Base-by-base conservation (phyloP, 2,113 vertebrate species). In the Barnardius zonarius region DNA sequence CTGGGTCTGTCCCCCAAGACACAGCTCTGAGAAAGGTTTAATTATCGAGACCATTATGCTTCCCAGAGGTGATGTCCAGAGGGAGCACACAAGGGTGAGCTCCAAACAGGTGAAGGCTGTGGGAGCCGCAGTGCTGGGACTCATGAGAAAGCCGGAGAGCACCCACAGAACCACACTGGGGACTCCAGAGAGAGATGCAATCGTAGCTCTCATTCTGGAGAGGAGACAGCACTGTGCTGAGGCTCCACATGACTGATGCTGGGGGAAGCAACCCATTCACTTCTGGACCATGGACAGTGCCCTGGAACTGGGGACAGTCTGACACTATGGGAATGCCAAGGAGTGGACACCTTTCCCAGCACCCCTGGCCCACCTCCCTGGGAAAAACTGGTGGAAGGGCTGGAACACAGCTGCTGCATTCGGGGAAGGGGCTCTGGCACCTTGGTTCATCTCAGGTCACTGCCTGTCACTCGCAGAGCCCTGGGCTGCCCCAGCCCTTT, bases 151-250 rank as follows among this genome's bases (percentile, higher is more conserved):
- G 2, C 8, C 35, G 9, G 11, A 39, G n/a, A 66, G 35, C 5
- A 1, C 20, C 39, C 81, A 49, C 44, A 80, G 64, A 67, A 83
- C 37, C 9, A 10, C 1, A 0, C 9, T 0, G 8, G 35, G 43
- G 27, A 19, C 49, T 66, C 49, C 0, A 3, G 6, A 59, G 0
- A 1, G 85, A 77, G 54, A 23, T 6, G 6, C 0, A 0, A 67
- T 48, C 6, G 1, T 2, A 3, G 17, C 10, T 57, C 66, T 63
- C 6, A 1, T 8, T 44, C 75, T 9, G 55, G 80, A 86, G 43
- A 87, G 41, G 15, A 55, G 68, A 44, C 1, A 4, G 51, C n/a
- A 28, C 49, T 5, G 2, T 6, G 25, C 39, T 17, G 52, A 83
- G n/a, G 27, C n/a, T 69, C 0, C 0, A 35, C 8, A 48, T 3